Percentiles rank a stretch among this genome's conserved stretches.
These are phyloP conservation scores for Cyanoramphus novaezelandiae DNA, from an alignment of 2,113 vertebrate genomes.

Conservation along the genomic window DNA sequence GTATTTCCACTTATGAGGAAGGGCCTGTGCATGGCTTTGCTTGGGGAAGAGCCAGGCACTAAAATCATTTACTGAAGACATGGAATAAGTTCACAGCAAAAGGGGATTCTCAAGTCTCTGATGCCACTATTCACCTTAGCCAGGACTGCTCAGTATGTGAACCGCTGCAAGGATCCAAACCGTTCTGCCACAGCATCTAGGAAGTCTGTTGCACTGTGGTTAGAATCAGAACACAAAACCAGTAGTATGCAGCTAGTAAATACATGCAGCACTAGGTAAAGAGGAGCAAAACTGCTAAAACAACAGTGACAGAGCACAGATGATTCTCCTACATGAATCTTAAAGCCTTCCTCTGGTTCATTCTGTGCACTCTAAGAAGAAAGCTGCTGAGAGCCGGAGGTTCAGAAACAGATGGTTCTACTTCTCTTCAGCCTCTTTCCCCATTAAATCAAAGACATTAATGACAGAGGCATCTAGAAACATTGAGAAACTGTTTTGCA, in stretches of 20 bases:
- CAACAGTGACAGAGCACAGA: neutral
- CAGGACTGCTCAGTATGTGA: neutral
- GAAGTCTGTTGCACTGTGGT: neutral
- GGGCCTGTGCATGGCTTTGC: neutral
- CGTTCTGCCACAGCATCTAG: neutral
- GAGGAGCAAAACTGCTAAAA: neutral
- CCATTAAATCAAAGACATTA: neutral
- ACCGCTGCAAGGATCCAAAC: neutral
- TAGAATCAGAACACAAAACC: neutral
- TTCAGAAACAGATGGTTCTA: neutral
- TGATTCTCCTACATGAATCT: neutral
- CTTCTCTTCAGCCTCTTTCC: neutral
- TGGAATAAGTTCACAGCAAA: neutral
- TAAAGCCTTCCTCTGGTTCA: neutral
- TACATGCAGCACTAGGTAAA: neutral
- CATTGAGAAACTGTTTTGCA: neutral
- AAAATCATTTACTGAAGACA: neutral
- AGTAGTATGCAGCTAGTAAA: neutral
- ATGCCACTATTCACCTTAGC: neutral
- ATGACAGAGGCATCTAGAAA: neutral
- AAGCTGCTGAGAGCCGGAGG: neutral
- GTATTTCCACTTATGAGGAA: neutral
- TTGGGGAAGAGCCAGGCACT: too few species aligned
- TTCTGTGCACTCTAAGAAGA: neutral
- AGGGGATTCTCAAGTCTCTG: neutral